These are phyloP conservation scores for Cacatua alba DNA, from an alignment of 2,113 vertebrate genomes.

Conservation along the genomic window DNA sequence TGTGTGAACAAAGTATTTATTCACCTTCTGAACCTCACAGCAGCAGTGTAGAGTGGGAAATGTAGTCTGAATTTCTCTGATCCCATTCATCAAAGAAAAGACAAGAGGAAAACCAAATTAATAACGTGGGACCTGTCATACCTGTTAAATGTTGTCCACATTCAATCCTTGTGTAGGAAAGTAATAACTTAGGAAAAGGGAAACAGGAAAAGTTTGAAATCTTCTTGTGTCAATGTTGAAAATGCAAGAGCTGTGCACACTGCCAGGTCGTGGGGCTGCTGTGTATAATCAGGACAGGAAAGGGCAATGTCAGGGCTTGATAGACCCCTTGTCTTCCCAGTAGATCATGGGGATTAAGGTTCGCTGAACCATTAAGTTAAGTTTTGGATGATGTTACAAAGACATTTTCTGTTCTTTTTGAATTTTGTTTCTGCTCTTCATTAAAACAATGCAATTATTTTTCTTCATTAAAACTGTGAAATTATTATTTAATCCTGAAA, in stretches of 20 bases:
- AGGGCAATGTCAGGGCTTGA: background rate
- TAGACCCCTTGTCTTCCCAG: background rate
- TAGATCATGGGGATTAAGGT: background rate
- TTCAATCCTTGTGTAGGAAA: background rate
- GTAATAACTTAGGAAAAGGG: background rate
- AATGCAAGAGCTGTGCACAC: background rate
- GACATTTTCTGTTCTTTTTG: background rate
- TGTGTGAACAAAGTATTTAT: background rate
- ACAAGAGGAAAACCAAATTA: rapidly evolving
- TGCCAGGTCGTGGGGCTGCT: background rate
- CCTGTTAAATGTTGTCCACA: background rate
- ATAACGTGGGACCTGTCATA: background rate
- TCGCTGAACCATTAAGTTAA: background rate
- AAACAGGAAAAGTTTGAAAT: background rate
- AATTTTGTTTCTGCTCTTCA: background rate
- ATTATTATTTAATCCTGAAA: background rate
- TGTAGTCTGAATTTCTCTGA: background rate
- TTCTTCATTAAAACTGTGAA: background rate
- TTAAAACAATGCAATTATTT: background rate
- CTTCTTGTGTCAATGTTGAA: background rate
- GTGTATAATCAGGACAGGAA: background rate
- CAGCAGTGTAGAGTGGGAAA: background rate
- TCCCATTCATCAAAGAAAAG: background rate
- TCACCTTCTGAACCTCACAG: background rate
- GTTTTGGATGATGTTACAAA: background rate